Evolutionary conservation across 1,140 invertebrate genomes (phyloP), one percentile per base, ranked within the genome.

Genomic region (Drosophila bocqueti): DNA sequence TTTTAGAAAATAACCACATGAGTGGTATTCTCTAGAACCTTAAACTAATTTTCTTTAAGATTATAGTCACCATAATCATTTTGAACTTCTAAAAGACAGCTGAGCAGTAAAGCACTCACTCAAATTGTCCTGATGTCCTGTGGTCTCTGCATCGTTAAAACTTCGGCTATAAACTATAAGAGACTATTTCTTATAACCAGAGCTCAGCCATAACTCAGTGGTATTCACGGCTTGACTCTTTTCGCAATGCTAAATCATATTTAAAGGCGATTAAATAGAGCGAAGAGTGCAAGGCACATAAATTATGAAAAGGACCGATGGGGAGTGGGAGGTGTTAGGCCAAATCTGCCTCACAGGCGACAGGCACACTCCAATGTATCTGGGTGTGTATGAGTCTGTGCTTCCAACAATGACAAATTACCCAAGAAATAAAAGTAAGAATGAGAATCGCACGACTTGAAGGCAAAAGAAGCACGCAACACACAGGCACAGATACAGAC

Each of bases 391-490:
- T 34, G 16, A n/a, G 47, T 34, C 5, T 18, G 31, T 24, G 50
- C 61, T 78, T 69, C 75, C 78, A 75, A 76, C 76, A 79, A 68
- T 76, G 81, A 81, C 85, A 89, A 89, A 82, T 86, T 82, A 79
- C 74, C 69, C 68, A 73, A 52, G 50, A 69, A 47, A 73, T 58
- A 74, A 73, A 73, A 73, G 71, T 73, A 73, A 61, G 71, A 40
- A 49, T 16, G 21, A 71, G 65, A 42, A 58, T 52, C 67, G 52
- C 31, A 54, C n/a, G 18, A 52, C 52, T 24, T 18, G 34, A 38
- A 38, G 34, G 34, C 52, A 15, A 55, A 36, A 55, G 46, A 46
- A 69, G 29, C 26, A 50, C 66, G 54, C 59, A 49, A 38, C 59
- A 58, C 61, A 55, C 24, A 54, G 29, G 15, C 34, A 11, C 34